A percentile compares a stretch with the other conserved stretches of the same genome.
Evolutionary conservation across 2,888 invertebrate genomes (phyloP).

Genomic region (Aelia acuminata): DNA sequence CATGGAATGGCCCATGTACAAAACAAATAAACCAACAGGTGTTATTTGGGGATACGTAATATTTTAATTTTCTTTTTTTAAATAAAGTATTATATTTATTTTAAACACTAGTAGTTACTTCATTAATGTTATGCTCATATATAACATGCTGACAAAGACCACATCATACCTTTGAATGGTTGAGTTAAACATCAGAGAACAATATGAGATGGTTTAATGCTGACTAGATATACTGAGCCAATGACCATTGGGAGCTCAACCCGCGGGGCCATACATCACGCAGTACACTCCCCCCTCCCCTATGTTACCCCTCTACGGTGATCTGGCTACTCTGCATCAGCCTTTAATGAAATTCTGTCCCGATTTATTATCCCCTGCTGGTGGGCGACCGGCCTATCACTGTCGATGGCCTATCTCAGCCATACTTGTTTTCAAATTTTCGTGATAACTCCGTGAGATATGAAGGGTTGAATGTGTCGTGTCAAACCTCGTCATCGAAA

Average conservation of each 20-base stretch:
- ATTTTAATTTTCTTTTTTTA: no score
- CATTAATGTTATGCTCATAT: background rate
- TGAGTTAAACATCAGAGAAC: background rate
- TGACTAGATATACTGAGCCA: background rate
- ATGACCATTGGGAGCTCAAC: background rate
- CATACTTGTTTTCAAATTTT: background rate
- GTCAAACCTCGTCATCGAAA: background rate
- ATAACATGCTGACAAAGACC: background rate
- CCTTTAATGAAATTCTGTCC: conserved; percentile 1
- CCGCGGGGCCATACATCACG: background rate
- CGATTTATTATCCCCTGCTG: background rate
- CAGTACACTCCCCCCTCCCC: background rate
- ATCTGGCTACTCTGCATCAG: background rate
- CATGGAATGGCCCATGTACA: no score
- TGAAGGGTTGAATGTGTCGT: background rate
- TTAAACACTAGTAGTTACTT: background rate
- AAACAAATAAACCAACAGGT: no score
- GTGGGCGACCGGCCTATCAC: background rate
- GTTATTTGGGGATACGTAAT: no score
- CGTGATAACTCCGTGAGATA: background rate
- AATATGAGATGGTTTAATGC: background rate
- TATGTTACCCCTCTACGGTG: background rate
- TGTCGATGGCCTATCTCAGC: background rate
- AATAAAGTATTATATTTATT: no score
- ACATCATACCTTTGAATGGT: background rate